Base-by-base conservation (phyloP, 1,140 invertebrate species). In the Trachymyrmex septentrionalis region DNA sequence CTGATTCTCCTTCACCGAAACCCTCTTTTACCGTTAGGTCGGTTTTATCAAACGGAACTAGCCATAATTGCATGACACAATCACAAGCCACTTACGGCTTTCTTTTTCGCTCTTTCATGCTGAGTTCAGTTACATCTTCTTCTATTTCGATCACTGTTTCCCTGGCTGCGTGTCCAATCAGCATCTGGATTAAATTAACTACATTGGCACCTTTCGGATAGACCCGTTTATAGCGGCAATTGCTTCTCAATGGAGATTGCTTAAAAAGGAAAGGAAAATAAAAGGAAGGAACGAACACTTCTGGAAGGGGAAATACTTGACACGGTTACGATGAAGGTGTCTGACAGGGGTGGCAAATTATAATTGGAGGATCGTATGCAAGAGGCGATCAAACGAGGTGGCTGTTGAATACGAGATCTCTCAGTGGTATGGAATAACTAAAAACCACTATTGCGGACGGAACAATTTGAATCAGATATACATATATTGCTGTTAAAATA, bases 21-120 rank as follows among this genome's bases (percentile, higher is more conserved):
- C 53, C 84, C 64, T 77, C 84, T 77, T 86, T 87, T 75, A 86
- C 78, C 59, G 75, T 53, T 85, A 64, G 66, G 63, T 89, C 80
- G 77, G 85, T 91, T 87, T 90, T 86, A 91, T 87, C 85, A 91
- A 88, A 90, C 82, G 86, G 87, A 87, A 90, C 88, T 86, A 81
- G 77, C 86, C 82, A 87, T 92, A 92, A 92, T 92, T 92, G 88
- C 90, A 86, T 81, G 69, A 81, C 87, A 88, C 85, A 92, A 91
- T 92, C 91, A 90, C 86, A 73, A 61, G 38, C 16, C 53, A 59
- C 80, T 38, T 44, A 64, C 12, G 38, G 66, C 61, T 69, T 34
- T 77, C 59, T 69, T 24, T 67, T 2, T 34, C 24, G 1, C 2
- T 27, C 57, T 48, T 63, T 71, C 24, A 5, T 71, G 16, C 16